Base-by-base conservation (phyloP, 1,140 invertebrate genomes). In the Drosophila persimilis region DNA sequence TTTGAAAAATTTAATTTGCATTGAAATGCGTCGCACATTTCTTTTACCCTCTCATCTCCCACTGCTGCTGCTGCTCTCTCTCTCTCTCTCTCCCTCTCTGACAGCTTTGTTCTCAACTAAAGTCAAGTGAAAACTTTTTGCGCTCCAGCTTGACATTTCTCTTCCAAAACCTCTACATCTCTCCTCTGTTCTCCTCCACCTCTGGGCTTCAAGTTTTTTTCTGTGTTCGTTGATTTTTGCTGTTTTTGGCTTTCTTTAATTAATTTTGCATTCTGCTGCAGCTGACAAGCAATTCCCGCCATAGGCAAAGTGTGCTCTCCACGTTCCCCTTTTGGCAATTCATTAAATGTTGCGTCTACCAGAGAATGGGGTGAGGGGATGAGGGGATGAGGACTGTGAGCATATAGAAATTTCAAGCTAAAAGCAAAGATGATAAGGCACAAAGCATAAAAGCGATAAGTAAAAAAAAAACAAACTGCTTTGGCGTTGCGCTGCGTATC, bases 1-100 rank as follows among this genome's bases (percentile, higher is more conserved):
- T 77, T 74, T 66, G 45, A 80, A 85, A 85, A 86, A 85, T 81
- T 85, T 67, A 88, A 88, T 81, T 88, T 86, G 60, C 83, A 88
- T 86, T 86, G 74, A 88, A 88, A 86, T 86, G 77, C 83, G 81
- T 69, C 59, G 80, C 77, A 60, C 35, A 70, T 71, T 70, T 61
- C 31, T 43, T 39, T 65, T 47, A 39, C 2, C 35, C n/a, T 13
- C 45, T 17, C 24, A 26, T 45, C 20, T 13, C 31, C 13, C 52
- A 31, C n/a, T 22, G 13, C 29, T 15, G 43, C 44, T 63, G 41
- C 59, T 17, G 39, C 9, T 17, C 20, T n/a, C 13, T 20, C 41
- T 55, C 13, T 13, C 20, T 3, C 29, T 57, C 43, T 31, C 41
- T 55, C 13, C 13, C 20, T 3, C 29, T 57, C 43, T 31, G 46